These are phyloP conservation scores for Hylaeus anthracinus DNA, from an alignment of 1,140 invertebrate species.

Conservation along the genomic window DNA sequence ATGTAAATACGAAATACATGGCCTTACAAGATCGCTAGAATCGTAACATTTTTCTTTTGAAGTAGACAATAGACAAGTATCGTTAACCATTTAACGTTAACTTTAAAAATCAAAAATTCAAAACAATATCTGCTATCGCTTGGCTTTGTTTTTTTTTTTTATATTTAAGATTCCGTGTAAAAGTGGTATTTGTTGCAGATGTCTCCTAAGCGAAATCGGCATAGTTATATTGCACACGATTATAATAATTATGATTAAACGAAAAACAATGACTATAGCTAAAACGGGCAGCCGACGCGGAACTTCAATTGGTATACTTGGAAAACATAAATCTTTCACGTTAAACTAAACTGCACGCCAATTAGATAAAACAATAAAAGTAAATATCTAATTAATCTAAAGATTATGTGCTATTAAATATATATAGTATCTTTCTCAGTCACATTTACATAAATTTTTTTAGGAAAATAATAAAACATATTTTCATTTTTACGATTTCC, in stretches of 20 bases:
- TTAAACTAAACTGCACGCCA: conserved; percentile 32
- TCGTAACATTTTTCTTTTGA: conserved; percentile 57
- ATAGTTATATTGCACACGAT: conserved; percentile 69
- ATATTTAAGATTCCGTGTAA: conserved; percentile 18
- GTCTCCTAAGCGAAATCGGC: conserved; percentile 42
- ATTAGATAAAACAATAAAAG: conserved; percentile 22
- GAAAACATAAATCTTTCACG: conserved; percentile 19
- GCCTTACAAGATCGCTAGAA: conserved; percentile 71
- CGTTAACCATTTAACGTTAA: conserved; percentile 50
- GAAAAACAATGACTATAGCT: conserved; percentile 41
- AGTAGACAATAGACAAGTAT: conserved; percentile 44
- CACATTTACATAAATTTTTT: conserved; percentile 8
- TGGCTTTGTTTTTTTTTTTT: not conserved
- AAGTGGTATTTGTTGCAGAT: conserved; percentile 32
- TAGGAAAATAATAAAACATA: conserved; percentile 17
- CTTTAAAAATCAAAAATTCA: conserved; percentile 29
- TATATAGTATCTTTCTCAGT: conserved; percentile 16
- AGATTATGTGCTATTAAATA: conserved; percentile 5
- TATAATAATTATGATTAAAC: conserved; percentile 52
- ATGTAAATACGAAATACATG: conserved; percentile 75
- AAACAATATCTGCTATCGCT: not conserved
- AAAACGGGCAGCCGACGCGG: conserved; percentile 25
- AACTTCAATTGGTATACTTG: not conserved
- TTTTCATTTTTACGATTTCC: not conserved
- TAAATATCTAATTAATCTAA: conserved; percentile 11